These are phyloP conservation scores for Ochotona princeps DNA, from an alignment of 2,113 vertebrate genomes.

Conservation along the genomic window DNA sequence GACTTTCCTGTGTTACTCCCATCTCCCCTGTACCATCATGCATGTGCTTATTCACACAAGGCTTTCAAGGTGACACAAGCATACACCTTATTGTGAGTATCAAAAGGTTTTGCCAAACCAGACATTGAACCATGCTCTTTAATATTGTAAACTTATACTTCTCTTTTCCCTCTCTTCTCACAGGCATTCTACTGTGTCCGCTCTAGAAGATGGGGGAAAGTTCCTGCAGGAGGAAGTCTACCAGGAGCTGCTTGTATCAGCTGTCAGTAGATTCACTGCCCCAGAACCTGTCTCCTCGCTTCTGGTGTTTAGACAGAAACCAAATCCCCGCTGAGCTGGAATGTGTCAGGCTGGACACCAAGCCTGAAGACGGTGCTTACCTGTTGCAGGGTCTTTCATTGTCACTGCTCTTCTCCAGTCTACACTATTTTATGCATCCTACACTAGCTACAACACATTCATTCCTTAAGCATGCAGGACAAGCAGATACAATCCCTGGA, in stretches of 20 bases:
- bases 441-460: accelerated
- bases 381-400: background rate
- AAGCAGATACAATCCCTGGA: background rate
- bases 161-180: background rate
- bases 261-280: background rate
- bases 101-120: background rate
- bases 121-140: background rate
- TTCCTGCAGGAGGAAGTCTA: background rate
- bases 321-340: background rate
- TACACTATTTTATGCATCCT: background rate
- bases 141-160: background rate
- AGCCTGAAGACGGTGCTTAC: background rate
- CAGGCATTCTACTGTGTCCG: accelerated
- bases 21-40: background rate
- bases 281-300: background rate
- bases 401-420: background rate
- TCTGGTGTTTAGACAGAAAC: background rate
- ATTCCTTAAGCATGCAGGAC: background rate
- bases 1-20: background rate
- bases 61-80: background rate
- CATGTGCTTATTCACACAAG: background rate
- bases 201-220: background rate
- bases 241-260: background rate
- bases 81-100: background rate
- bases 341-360: background rate